Evolutionary conservation across 2,113 vertebrate species (phyloP).

Genomic region (Cyprinodon variegatus): DNA sequence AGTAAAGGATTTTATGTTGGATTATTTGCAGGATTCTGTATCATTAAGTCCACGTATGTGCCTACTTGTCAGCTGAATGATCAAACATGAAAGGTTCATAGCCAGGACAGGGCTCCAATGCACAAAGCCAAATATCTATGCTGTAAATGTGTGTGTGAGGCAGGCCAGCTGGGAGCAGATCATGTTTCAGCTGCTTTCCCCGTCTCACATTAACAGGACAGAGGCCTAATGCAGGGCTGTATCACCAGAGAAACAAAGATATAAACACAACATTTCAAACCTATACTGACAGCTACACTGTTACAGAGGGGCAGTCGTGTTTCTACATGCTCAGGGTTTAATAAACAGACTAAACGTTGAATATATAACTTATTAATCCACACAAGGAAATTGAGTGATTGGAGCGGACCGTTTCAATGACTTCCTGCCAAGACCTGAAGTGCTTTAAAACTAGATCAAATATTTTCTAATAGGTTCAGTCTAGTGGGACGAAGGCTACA

Average conservation of each 20-base stretch:
- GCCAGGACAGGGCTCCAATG: slow-evolving; percentile 12
- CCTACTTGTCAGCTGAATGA: slow-evolving; percentile 14
- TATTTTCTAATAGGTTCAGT: slow-evolving; percentile 38
- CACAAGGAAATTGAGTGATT: slow-evolving; percentile 38
- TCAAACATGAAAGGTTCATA: slow-evolving; percentile 11
- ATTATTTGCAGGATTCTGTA: slow-evolving; percentile 41
- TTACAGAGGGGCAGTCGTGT: slow-evolving; percentile 2
- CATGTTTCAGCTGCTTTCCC: slow-evolving; percentile 68
- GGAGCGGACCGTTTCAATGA: slow-evolving; percentile 37
- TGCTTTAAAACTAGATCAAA: slow-evolving; percentile 10
- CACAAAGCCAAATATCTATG: slow-evolving; percentile 23
- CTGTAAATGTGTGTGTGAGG: slow-evolving; percentile 30
- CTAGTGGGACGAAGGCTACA: slow-evolving; percentile 9
- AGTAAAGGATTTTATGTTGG: slow-evolving; percentile 12
- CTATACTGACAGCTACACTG: slow-evolving; percentile 22
- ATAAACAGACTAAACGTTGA: neutral
- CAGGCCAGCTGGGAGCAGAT: slow-evolving; percentile 42
- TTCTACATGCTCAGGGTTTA: neutral
- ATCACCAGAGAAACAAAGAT: slow-evolving; percentile 16
- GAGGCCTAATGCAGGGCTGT: slow-evolving; percentile 50
- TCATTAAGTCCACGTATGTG: slow-evolving; percentile 15
- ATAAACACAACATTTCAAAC: slow-evolving; percentile 14
- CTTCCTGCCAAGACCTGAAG: slow-evolving; percentile 39
- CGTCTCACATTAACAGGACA: slow-evolving; percentile 57
- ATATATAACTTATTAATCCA: slow-evolving; percentile 37